Evolutionary conservation across 2,888 invertebrate genomes (phyloP).

Genomic region (Aricia artaxerxes): DNA sequence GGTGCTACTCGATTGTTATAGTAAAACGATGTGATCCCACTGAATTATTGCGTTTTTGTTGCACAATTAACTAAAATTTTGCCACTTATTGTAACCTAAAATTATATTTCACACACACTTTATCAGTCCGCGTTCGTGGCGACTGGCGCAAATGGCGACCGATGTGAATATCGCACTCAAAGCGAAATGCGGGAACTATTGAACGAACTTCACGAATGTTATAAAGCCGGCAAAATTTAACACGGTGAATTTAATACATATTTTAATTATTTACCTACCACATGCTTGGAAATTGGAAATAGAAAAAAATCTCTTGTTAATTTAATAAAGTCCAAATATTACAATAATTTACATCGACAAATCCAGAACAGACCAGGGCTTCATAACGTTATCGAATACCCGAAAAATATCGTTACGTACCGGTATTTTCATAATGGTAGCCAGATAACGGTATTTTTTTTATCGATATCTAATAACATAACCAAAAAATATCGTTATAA

Average conservation of each 20-base stretch:
- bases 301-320: constrained; percentile 77
- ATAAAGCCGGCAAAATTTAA: constrained; percentile 53
- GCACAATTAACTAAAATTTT: constrained; percentile 60
- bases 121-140: constrained; percentile 63
- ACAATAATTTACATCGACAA: too few species aligned
- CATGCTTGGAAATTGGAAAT: constrained; percentile 54
- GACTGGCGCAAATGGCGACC: constrained; percentile 81
- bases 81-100: constrained; percentile 69
- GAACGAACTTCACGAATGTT: constrained; percentile 60
- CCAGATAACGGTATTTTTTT: too few species aligned
- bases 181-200: constrained; percentile 40
- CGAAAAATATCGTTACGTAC: too few species aligned
- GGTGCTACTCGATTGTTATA: constrained; percentile 50
- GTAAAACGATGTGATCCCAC: constrained; percentile 46
- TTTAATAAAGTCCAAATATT: constrained; percentile 73
- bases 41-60: constrained; percentile 51
- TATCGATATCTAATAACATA: too few species aligned
- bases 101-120: constrained; percentile 64
- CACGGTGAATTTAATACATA: constrained; percentile 37
- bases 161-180: constrained; percentile 59
- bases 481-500: too few species aligned
- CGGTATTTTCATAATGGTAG: too few species aligned
- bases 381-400: too few species aligned
- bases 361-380: too few species aligned
- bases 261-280: constrained; percentile 38